Conservation (phyloP, 1,140 invertebrate species). For the Heliconius melpomene region DNA sequence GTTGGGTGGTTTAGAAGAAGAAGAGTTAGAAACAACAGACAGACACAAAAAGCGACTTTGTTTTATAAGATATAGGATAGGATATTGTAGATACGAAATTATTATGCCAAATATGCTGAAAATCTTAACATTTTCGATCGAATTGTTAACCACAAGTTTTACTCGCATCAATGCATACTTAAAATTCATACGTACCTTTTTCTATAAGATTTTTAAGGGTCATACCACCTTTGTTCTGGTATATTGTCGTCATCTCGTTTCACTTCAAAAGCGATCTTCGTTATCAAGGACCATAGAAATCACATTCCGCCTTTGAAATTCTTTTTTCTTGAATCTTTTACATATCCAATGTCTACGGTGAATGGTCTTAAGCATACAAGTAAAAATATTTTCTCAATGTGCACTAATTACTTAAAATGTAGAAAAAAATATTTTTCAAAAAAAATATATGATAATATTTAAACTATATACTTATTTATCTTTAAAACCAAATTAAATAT, state of each 20-base stretch:
- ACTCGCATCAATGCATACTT: not conserved
- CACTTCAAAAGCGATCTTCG: slow-evolving; percentile 23
- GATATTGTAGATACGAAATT: not conserved
- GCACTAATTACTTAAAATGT: not conserved
- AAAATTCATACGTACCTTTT: slow-evolving; percentile 3
- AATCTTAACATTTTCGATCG: not conserved
- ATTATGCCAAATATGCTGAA: not conserved
- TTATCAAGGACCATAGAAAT: not conserved
- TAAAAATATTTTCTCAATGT: not conserved
- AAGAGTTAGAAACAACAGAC: too few species aligned
- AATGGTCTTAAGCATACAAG: not conserved
- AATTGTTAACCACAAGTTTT: not conserved
- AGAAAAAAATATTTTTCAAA: not conserved
- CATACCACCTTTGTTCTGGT: not conserved
- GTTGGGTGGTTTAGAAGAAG: too few species aligned
- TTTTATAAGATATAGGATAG: too few species aligned
- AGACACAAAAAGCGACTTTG: too few species aligned
- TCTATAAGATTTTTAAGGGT: slow-evolving; percentile 8
- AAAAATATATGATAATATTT: not conserved
- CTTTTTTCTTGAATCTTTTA: not conserved
- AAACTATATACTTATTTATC: too few species aligned
- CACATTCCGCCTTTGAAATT: slow-evolving; percentile 1
- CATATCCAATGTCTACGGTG: not conserved
- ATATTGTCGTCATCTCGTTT: slow-evolving; percentile 16
- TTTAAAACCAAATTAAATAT: too few species aligned